Base-by-base conservation (phyloP, 2,797 vertebrate species). In the Microchirus variegatus region DNA sequence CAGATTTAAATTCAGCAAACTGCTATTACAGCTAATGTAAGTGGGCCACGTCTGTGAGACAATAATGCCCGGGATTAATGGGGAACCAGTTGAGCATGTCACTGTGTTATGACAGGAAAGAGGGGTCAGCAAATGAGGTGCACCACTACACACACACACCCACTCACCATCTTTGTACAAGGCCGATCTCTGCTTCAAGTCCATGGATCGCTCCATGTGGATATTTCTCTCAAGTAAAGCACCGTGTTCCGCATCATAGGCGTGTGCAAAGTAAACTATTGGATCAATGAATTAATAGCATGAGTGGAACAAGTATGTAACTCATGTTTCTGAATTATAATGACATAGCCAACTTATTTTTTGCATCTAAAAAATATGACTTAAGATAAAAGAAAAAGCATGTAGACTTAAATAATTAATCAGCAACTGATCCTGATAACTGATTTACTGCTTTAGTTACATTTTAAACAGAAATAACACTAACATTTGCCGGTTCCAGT, bases 91-190 rank as follows among this genome's bases (percentile, higher is more conserved):
- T 73, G 84, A 86, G 84, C 68, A 47, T 74, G 77, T 79, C 80
- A 85, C 67, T 70, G 84, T 86, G 87, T 90, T 87, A 88, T 84
- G 80, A 82, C 47, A 49, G 63, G 70, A 56, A 72, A 67, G 64
- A 66, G 61, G 75, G 72, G 65, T 73, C 76, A 75, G 83, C 73
- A 82, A 73, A 73, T 52, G 46, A 76, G 49, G 58, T 68, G 75
- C 75, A 81, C 59, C 73, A 72, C 78, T 92, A 95, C 95, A 82
- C 81, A 95, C 95, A 82, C 81, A 85, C 72, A 78, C 75, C 87
- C 92, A 99, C 97, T 99, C 95, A 99, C 97, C 97, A 79, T 96
- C 87, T 72, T 80, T 94, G 91, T 90, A 90, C 86, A 92, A 85
- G 92, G 92, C 85, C 91, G 92, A 89, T 90, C 94, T 95, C 91